These are phyloP conservation scores for Lathronympha strigana DNA, from an alignment of 2,888 invertebrate genomes.

Conservation along the genomic window DNA sequence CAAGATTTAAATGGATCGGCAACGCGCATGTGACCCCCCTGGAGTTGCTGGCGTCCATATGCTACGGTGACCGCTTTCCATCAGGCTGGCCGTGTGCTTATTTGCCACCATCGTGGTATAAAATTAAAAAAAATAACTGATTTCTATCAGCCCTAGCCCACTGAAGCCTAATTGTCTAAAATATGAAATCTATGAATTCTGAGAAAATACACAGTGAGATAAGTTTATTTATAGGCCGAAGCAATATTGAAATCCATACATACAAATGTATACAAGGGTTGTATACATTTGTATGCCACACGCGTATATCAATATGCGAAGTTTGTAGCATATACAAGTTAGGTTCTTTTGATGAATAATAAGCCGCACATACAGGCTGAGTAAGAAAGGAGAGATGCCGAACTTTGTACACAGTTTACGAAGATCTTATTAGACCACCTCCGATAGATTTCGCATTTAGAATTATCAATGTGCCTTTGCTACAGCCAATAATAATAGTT, in stretches of 20 bases:
- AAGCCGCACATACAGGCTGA: slow-evolving; percentile 22
- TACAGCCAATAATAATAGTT: too few relatives aligned
- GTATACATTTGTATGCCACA: slow-evolving; percentile 32
- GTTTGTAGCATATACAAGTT: slow-evolving; percentile 35
- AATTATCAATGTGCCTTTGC: neutral
- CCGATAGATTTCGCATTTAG: neutral
- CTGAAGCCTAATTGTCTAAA: slow-evolving; percentile 22
- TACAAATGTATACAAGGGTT: slow-evolving; percentile 21
- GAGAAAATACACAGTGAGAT: slow-evolving; percentile 26
- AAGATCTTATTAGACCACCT: neutral
- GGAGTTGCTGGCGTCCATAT: too few relatives aligned
- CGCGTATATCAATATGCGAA: slow-evolving; percentile 38
- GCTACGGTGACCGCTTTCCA: too few relatives aligned
- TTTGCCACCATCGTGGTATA: too few relatives aligned
- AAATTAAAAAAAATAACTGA: neutral
- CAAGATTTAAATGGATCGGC: too few relatives aligned
- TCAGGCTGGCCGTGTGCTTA: too few relatives aligned
- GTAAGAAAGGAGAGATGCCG: neutral
- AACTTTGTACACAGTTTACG: slow-evolving; percentile 9
- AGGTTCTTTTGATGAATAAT: slow-evolving; percentile 39
- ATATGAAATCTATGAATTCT: slow-evolving; percentile 29
- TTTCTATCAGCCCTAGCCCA: neutral
- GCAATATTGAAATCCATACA: slow-evolving; percentile 31
- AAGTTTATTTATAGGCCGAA: slow-evolving; percentile 16
- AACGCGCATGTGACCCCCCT: too few relatives aligned